Base-by-base conservation (phyloP, 1,140 invertebrate genomes). In the Trypoxylus dichotomus region DNA sequence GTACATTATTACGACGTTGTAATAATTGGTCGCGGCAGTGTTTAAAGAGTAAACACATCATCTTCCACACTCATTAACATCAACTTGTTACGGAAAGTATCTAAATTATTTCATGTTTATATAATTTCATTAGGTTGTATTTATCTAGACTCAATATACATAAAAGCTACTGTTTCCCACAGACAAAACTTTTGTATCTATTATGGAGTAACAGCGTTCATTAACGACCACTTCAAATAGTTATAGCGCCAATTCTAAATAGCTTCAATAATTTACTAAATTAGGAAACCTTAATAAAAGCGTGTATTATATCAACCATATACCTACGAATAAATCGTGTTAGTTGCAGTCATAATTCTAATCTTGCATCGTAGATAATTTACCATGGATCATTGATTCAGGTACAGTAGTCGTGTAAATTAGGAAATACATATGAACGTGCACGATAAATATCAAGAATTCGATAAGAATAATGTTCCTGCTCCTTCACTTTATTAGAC, bases 331-430 rank as follows among this genome's bases (percentile, higher is more conserved):
- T 24, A 68, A 68, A 68, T 13, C 60, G 27, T 29, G 21, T 24
- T 68, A 29, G 24, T 68, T 68, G 60, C 60, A 15, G 60, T 27
- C 27, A 24, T 29, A 68, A 29, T 68, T 68, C 27, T 27, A 68
- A 68, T 68, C 60, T 68, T 68, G 24, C 60, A 24, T 24, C 1
- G 8, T 24, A 68, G 60, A 68, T 68, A 68, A 68, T 68, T 68
- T 68, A 68, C 60, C 60, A 68, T 68, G 60, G 60, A 68, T 68
- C 60, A 68, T 68, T 68, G 60, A 68, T 68, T 68, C 24, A 68
- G 19, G 7, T 68, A 68, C 60, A 68, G 60, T 68, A 68, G 60
- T 68, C 60, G 60, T 68, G 27, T 68, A 68, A 68, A 68, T 68
- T 68, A 68, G 60, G 60, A 68, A 68, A 68, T 68, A 68, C 19